phyloP scores from a whole-genome alignment of 2,797 vertebrate genomes.

The Molossus alvarezi region DNA sequence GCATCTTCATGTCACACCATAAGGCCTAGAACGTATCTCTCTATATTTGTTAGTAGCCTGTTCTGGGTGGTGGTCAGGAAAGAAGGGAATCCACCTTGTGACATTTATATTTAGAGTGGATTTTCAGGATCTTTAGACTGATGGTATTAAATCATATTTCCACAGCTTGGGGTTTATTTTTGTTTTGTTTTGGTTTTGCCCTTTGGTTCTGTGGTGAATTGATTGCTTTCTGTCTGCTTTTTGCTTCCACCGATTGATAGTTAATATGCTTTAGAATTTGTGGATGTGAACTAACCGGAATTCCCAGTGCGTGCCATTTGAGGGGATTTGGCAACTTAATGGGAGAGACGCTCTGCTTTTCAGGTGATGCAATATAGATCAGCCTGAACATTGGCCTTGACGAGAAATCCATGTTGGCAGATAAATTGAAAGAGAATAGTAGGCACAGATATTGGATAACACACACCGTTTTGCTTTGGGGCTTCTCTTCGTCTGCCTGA shows the following conservation, averaged over 20 bases:
- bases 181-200: not conserved
- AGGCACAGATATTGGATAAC: not conserved
- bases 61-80: not conserved
- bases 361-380: not conserved
- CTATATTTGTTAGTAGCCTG: not conserved
- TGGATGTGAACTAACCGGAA: not conserved
- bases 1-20: not conserved
- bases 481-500: not conserved
- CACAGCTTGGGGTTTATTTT: not conserved
- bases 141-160: not conserved
- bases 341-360: not conserved
- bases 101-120: not conserved
- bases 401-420: not conserved
- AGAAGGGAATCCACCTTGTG: not conserved
- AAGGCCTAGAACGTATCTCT: not conserved
- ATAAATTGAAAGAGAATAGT: not conserved
- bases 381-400: not conserved
- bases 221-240: conserved; percentile 46
- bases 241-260: not conserved
- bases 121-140: not conserved
- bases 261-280: not conserved
- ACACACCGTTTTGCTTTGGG: not conserved
- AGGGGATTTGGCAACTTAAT: not conserved
- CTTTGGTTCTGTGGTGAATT: conserved; percentile 9
- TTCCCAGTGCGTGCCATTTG: not conserved